Conservation (phyloP, 2,797 vertebrate species). For the Ptychadena robeensis region DNA sequence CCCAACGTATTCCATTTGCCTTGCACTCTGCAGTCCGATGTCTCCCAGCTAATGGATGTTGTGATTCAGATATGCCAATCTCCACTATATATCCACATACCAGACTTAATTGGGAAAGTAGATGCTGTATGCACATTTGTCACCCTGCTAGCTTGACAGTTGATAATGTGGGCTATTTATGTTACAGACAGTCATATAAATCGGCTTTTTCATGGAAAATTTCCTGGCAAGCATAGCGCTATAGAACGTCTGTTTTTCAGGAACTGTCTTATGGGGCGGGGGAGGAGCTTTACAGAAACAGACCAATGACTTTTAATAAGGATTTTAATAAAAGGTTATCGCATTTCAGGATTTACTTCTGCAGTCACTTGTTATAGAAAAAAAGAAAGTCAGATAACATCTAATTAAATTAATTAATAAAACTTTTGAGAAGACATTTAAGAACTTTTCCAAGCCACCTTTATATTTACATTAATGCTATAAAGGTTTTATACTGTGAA, state of each 20-base stretch:
- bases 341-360: too few species aligned
- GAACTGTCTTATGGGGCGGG: neutral
- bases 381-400: too few species aligned
- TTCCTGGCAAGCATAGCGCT: neutral
- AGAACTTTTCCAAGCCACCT: too few species aligned
- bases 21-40: neutral
- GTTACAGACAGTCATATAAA: neutral
- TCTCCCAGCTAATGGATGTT: constrained; percentile 11
- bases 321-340: too few species aligned
- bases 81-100: neutral
- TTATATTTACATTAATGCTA: too few species aligned
- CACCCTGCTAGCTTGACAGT: neutral
- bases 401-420: too few species aligned
- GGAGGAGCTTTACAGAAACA: too few species aligned
- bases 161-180: constrained; percentile 7
- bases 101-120: constrained; percentile 21
- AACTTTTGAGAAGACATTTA: too few species aligned
- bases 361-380: too few species aligned
- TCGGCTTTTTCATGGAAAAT: neutral
- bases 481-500: too few species aligned
- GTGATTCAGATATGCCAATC: constrained; percentile 12
- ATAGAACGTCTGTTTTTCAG: neutral
- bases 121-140: constrained; percentile 14
- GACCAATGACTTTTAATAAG: too few species aligned
- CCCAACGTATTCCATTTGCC: neutral